Percentiles rank a stretch among this genome's conserved stretches.
Conservation (phyloP, 35 echinoderm and acorn worm species). For the Lytechinus pictus region DNA sequence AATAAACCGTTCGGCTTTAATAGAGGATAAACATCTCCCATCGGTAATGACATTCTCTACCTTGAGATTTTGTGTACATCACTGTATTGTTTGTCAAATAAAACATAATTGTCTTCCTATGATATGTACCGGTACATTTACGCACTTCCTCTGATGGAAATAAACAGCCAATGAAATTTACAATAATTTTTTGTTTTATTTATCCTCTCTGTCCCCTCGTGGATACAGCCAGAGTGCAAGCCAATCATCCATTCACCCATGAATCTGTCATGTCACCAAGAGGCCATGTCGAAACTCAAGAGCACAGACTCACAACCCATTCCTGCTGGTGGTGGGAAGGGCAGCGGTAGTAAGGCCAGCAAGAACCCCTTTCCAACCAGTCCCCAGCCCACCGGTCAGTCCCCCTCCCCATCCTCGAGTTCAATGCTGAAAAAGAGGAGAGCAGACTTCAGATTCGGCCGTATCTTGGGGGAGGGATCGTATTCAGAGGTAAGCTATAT, state of each 20-base stretch:
- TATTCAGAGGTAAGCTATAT: constrained; percentile 98
- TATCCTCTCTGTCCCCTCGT: too few species aligned
- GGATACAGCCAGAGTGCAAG: constrained; percentile 6
- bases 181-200: too few species aligned
- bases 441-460: constrained; percentile 93
- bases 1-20: too few species aligned
- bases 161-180: too few species aligned
- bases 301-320: not conserved
- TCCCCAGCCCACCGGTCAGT: not conserved
- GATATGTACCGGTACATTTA: too few species aligned
- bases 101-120: too few species aligned
- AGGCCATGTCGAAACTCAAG: constrained; percentile 30
- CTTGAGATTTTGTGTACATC: too few species aligned
- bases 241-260: constrained; percentile 1
- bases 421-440: constrained; percentile 65
- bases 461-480: constrained; percentile 94
- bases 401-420: not conserved
- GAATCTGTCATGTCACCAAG: constrained; percentile 48
- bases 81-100: too few species aligned
- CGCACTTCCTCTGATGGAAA: too few species aligned
- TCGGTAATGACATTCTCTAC: too few species aligned
- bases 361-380: not conserved
- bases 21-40: too few species aligned
- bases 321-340: not conserved
- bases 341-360: not conserved